Evolutionary conservation across 1,140 invertebrate species (phyloP), one percentile per base, ranked within the genome.

Genomic region (Drosophila busckii): DNA sequence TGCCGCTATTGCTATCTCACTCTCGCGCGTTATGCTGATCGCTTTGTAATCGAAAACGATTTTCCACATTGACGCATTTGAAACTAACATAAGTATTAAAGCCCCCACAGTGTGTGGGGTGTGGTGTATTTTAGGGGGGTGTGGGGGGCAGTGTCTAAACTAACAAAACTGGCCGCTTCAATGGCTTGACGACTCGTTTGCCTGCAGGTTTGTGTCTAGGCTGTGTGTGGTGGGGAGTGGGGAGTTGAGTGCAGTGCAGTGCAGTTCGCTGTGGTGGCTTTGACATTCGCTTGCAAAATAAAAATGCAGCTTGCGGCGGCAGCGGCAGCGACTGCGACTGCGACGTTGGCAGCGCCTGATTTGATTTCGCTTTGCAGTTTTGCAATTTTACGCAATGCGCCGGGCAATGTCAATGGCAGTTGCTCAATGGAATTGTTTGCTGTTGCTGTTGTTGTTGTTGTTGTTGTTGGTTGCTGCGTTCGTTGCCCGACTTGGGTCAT

Each of bases 31-130:
- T 4, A 6, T 3, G 17, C 23, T 55, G 41, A 31, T 44, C 34
- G 13, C 28, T 45, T 49, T 38, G 38, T 56, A 42, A 66, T 50
- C 63, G 58, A 56, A 66, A 65, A 66, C 50, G 59, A 66, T 66
- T 66, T 62, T 66, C 63, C 63, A 66, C 63, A 62, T 62, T 66
- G 63, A 31, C 63, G 50, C 58, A 48, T 61, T 49, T 10, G 20
- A 31, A 17, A 32, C 8, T n/a, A n/a, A 48, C 10, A 41, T 20
- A 34, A 35, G 20, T n/a, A 20, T 9, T 10, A 3, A 15, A n/a
- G 26, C 4, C n/a, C n/a, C n/a, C n/a, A n/a, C n/a, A n/a, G n/a
- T n/a, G n/a, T n/a, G n/a, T n/a, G n/a, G n/a, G n/a, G n/a, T n/a
- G n/a, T n/a, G n/a, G n/a, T n/a, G n/a, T n/a, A n/a, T n/a, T n/a